These are phyloP conservation scores for Pterocles burchelli DNA, from an alignment of 2,113 vertebrate genomes.

Conservation along the genomic window DNA sequence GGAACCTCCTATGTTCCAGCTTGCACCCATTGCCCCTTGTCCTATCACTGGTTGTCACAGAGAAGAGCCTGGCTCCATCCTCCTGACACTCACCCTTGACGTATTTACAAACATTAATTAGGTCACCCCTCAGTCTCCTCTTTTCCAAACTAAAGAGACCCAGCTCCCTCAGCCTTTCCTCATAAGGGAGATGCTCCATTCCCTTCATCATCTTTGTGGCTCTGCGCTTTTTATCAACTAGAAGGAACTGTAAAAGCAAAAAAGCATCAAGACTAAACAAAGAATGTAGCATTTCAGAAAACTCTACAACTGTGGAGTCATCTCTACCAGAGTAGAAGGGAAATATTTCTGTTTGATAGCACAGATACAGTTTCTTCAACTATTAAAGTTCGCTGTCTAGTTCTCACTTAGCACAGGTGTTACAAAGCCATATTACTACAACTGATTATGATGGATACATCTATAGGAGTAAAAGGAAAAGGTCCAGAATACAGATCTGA, in stretches of 20 bases:
- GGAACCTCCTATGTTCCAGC: too few relatives aligned
- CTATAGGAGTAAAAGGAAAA: background rate
- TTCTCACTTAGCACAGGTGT: background rate
- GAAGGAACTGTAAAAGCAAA: background rate
- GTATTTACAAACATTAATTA: too few relatives aligned
- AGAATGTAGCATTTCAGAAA: background rate
- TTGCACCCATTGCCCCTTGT: too few relatives aligned
- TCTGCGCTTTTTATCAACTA: background rate
- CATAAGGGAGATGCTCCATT: too few relatives aligned
- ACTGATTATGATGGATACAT: background rate
- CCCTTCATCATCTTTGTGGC: too few relatives aligned
- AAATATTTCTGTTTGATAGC: background rate
- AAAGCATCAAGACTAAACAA: background rate
- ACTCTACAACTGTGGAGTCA: background rate
- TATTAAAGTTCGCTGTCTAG: background rate
- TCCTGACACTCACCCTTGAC: too few relatives aligned
- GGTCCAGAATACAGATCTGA: background rate
- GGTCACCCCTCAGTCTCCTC: too few relatives aligned
- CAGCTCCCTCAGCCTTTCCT: too few relatives aligned
- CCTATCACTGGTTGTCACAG: too few relatives aligned
- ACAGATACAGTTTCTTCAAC: background rate
- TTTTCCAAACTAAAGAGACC: too few relatives aligned
- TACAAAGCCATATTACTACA: background rate
- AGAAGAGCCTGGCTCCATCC: too few relatives aligned
- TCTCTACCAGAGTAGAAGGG: background rate